Percentiles rank a stretch among this genome's conserved stretches.
These are phyloP conservation scores for Archocentrus centrarchus DNA, from an alignment of 2,113 vertebrate species.

Conservation along the genomic window DNA sequence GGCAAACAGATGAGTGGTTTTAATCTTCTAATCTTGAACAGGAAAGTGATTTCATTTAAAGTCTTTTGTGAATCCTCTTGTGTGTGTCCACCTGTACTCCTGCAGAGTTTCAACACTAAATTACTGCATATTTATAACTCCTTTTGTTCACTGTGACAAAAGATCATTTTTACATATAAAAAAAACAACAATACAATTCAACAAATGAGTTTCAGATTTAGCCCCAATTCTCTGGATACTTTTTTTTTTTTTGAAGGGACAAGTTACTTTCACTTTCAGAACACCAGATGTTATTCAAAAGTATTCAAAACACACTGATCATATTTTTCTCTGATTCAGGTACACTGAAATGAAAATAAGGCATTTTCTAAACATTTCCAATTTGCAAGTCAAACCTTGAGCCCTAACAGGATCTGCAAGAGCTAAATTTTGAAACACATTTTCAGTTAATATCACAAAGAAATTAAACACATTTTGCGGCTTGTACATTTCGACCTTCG, in stretches of 20 bases:
- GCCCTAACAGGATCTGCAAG: neutral
- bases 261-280: conserved; percentile 38
- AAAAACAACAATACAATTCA: conserved; percentile 5
- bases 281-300: conserved; percentile 24
- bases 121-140: conserved; percentile 77
- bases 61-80: conserved; percentile 13
- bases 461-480: conserved; percentile 18
- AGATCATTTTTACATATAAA: conserved; percentile 42
- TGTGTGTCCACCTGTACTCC: conserved; percentile 39
- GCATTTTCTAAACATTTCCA: conserved; percentile 52
- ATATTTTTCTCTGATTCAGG: conserved; percentile 39
- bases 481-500: conserved; percentile 35
- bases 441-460: conserved; percentile 36
- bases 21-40: neutral
- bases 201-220: conserved; percentile 48
- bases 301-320: conserved; percentile 1
- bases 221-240: conserved; percentile 19
- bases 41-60: neutral
- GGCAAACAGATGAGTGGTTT: neutral
- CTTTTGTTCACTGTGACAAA: conserved; percentile 61
- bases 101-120: conserved; percentile 54
- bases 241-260: neutral
- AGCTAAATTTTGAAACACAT: conserved; percentile 12
- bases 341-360: conserved; percentile 52
- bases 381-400: conserved; percentile 2